phyloP scores from a whole-genome alignment of 2,113 vertebrate genomes.

The Cepphus grylle region DNA sequence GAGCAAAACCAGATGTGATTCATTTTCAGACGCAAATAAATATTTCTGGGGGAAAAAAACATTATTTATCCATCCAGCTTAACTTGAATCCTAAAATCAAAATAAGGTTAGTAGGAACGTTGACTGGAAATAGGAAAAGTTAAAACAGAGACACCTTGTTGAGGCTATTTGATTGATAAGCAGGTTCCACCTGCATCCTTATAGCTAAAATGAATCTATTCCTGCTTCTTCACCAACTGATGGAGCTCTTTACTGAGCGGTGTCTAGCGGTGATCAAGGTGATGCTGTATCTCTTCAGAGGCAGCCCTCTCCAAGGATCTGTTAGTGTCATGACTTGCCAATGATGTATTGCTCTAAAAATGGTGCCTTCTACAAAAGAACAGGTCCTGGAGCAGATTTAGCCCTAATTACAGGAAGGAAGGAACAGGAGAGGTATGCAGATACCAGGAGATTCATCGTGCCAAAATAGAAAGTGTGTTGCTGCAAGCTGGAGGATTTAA shows the following conservation, averaged over 20 bases:
- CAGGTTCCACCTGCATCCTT: not conserved
- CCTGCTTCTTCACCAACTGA: slow-evolving; percentile 14
- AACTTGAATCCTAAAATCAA: not conserved
- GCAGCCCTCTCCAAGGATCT: slow-evolving; percentile 28
- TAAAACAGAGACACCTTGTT: not conserved
- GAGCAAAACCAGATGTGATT: not conserved
- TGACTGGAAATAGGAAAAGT: not conserved
- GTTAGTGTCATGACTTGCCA: slow-evolving; percentile 63
- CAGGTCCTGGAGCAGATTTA: slow-evolving; percentile 69
- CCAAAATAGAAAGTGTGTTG: slow-evolving; percentile 50
- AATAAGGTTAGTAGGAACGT: not conserved
- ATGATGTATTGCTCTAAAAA: slow-evolving; percentile 72
- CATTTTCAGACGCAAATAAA: not conserved
- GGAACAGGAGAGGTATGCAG: slow-evolving; percentile 47
- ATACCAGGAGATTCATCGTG: slow-evolving; percentile 60
- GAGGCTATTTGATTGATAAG: not conserved
- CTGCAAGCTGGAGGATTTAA: slow-evolving; percentile 27
- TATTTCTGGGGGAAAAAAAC: not conserved
- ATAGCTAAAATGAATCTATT: not conserved
- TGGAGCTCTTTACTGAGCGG: not conserved
- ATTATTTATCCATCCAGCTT: not conserved
- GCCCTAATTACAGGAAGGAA: slow-evolving; percentile 69
- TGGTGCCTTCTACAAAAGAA: slow-evolving; percentile 61
- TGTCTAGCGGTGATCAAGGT: slow-evolving; percentile 14
- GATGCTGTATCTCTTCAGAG: not conserved